phyloP scores from a whole-genome alignment of 2,888 invertebrate species.

The Uropetala carovei region DNA sequence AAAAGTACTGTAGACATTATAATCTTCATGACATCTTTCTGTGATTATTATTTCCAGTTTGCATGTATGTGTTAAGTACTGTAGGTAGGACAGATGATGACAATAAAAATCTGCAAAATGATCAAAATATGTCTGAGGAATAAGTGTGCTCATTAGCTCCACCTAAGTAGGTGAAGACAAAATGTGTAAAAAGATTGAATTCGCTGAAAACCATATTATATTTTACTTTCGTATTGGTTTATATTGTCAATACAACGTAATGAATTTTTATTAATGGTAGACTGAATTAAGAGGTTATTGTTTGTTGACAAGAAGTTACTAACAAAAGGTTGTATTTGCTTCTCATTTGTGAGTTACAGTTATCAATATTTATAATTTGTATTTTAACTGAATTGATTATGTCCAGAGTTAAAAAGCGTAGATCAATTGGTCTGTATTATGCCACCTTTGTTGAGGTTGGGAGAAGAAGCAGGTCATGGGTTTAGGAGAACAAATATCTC shows the following conservation, averaged over 20 bases:
- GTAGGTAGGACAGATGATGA: constrained; percentile 63
- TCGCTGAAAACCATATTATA: neutral
- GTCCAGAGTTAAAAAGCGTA: no score
- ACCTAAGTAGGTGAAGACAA: neutral
- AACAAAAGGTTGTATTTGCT: no score
- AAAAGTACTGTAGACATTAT: constrained; percentile 5
- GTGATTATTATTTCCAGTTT: constrained; percentile 56
- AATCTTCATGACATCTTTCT: constrained; percentile 25
- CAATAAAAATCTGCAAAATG: constrained; percentile 61
- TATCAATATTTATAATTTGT: no score
- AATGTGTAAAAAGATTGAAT: no score
- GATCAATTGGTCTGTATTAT: no score
- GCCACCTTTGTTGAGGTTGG: no score
- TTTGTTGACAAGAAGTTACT: neutral
- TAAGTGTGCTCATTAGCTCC: constrained; percentile 2
- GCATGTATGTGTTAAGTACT: constrained; percentile 53
- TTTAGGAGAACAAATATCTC: no score
- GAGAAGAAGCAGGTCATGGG: no score
- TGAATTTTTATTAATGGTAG: neutral
- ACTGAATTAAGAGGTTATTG: neutral
- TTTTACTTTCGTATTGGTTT: neutral
- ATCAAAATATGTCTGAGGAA: neutral
- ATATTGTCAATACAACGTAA: no score
- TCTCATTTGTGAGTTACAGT: no score
- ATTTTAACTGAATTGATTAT: no score